Evolutionary conservation across 2,113 vertebrate species (phyloP), one percentile per base, ranked within the genome.

Genomic region (Nannobrachium achirus): DNA sequence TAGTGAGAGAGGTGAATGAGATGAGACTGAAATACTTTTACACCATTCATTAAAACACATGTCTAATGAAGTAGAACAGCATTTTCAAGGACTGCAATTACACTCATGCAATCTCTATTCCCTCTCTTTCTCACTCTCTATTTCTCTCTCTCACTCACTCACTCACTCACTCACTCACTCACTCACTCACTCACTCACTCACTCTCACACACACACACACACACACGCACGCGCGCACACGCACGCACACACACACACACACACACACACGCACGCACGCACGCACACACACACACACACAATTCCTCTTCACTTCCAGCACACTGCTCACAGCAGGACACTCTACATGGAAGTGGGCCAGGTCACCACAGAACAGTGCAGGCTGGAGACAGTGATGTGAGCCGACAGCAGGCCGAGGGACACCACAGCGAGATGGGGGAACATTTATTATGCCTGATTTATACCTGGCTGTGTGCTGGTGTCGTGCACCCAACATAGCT

Each of bases 201-300:
- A 48, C 45, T 4, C 45, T 0, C n/a, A 56, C 16, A 19, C 16
- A 50, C 48, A 50, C 48, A 50, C 48, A 50, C 48, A 14, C 48
- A 50, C 10, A 25, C 20, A 25, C 20, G 4, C 20, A 25, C 20
- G 4, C 20, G 4, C 20, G 4, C 20, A 25, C 20, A 25, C 20
- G 4, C 20, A 55, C 20, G 25, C 52, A 20, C 3, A 25, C 9
- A 25, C 52, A 56, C 20, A 9, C n/a, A 50, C 49, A 16, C 49
- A 51, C 49, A 51, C 49, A 51, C 49, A 16, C 53, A 25, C 53
- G 33, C 53, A 56, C 20, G 33, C 53, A 56, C 55, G 14, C 55
- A 56, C 55, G 38, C 33, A n/a, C 33, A n/a, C 55, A 56, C 33
- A 56, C 9, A 19, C 10, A 44, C 44, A 56, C 63, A 69, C 33